phyloP scores from a whole-genome alignment of 2,113 vertebrate species.

The Vidua macroura region DNA sequence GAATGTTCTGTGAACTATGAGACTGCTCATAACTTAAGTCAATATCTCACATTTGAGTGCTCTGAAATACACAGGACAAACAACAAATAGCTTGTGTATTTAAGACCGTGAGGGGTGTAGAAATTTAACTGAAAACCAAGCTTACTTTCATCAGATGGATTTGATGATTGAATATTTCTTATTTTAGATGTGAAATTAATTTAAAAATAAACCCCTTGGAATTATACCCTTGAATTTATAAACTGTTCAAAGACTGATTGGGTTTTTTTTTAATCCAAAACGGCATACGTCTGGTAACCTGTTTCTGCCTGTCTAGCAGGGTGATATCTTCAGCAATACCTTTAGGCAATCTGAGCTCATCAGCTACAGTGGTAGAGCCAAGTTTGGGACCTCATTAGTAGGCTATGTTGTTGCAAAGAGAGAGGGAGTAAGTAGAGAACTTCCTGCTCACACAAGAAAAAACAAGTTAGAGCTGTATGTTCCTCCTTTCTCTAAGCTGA shows the following conservation, averaged over 20 bases:
- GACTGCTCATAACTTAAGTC: background rate
- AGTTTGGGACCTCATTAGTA: background rate
- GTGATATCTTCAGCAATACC: background rate
- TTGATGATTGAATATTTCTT: background rate
- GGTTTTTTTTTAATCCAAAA: background rate
- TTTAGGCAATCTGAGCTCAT: background rate
- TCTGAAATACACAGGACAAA: background rate
- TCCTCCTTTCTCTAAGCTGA: background rate
- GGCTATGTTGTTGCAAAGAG: background rate
- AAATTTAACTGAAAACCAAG: background rate
- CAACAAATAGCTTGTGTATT: background rate
- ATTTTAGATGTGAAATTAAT: background rate
- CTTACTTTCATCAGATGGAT: background rate
- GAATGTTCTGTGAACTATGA: background rate
- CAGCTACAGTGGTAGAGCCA: background rate
- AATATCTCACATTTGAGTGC: background rate
- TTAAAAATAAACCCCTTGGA: background rate
- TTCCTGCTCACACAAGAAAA: background rate
- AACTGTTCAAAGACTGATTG: background rate
- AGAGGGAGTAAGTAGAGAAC: background rate
- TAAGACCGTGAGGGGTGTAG: background rate
- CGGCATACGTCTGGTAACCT: background rate
- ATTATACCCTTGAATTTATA: background rate
- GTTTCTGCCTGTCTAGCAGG: background rate
- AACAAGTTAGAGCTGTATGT: background rate